Base-by-base conservation (phyloP, 92 coral and sea anemone species). In the Chrysogorgia sp. region DNA sequence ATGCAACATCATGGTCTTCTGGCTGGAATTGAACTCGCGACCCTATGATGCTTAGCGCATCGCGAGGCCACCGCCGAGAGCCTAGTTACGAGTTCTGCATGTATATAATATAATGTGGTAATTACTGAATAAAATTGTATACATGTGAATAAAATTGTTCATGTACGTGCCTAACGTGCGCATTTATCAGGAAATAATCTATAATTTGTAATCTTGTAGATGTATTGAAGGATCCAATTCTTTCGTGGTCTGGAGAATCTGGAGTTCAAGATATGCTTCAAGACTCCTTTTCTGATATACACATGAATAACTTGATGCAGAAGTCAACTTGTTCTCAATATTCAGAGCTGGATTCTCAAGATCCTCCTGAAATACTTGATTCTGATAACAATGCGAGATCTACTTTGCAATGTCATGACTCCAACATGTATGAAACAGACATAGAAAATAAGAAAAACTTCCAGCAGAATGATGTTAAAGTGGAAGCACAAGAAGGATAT, bases 391-490 rank as follows among this genome's bases (percentile, higher is more conserved):
- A 15, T 47, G 2, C 53, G n/a, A 6, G 2, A 7, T 7, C n/a
- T 47, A 47, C n/a, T 47, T n/a, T 12, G 12, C 5, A 47, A 15
- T 47, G 53, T 47, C 53, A 47, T 12, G 63, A 15, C 1, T 9
- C 30, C 29, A 58, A 29, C 4, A 13, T 63, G 1, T 5, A 29
- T 4, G 45, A n/a, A 5, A 9, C 43, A 34, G 10, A 29, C 24
- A 8, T 3, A 7, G 63, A 23, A 23, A 57, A 3, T 29, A 14
- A 20, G 25, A 15, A 17, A 33, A 21, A 17, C 12, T 1, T 22
- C 4, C 48, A 64, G 71, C 71, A 5, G 34, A 20, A 3, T 64
- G 13, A 12, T 35, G 43, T 72, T 23, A 72, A 72, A 55, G 20
- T 33, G 10, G 79, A 53, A 55, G 12, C 65, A 19, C 40, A n/a